Conservation (phyloP, 2,888 invertebrate species). For the Erynnis tages region DNA sequence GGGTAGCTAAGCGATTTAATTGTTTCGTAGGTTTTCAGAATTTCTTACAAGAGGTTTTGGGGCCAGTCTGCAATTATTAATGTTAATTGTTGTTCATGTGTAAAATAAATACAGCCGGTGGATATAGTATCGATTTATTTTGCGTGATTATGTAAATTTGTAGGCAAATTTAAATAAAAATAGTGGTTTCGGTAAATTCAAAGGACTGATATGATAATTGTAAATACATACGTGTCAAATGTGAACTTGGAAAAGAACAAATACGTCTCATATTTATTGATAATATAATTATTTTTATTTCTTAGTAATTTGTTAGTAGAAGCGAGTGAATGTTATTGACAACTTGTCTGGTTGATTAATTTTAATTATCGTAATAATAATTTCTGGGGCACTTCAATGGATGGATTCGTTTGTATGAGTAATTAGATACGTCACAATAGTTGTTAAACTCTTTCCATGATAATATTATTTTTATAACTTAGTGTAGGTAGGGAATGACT, state of each 20-base stretch:
- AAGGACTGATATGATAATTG: conserved; percentile 70
- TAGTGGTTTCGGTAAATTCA: conserved; percentile 50
- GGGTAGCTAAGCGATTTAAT: neutral
- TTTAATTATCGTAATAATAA: conserved; percentile 57
- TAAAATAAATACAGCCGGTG: neutral
- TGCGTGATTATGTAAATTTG: conserved; percentile 43
- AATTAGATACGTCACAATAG: conserved; percentile 46
- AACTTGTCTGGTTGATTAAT: conserved; percentile 60
- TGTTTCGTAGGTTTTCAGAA: conserved; percentile 11
- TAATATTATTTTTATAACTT: conserved; percentile 50
- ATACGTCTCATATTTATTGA: conserved; percentile 73
- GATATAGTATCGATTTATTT: conserved; percentile 30
- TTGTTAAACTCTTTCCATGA: conserved; percentile 48
- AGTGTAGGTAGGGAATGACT: conserved; percentile 42
- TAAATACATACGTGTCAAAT: conserved; percentile 62
- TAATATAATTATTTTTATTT: conserved; percentile 45
- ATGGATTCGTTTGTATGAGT: conserved; percentile 40
- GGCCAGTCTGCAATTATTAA: conserved; percentile 10
- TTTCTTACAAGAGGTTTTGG: conserved; percentile 19
- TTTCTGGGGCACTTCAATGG: conserved; percentile 41
- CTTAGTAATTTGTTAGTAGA: conserved; percentile 54
- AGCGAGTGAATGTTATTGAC: conserved; percentile 61
- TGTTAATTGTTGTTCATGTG: neutral
- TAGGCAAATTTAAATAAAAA: conserved; percentile 33
- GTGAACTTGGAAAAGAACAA: conserved; percentile 69